Evolutionary conservation across 2,797 vertebrate species (phyloP).

Genomic region (Geotrypetes seraphini): DNA sequence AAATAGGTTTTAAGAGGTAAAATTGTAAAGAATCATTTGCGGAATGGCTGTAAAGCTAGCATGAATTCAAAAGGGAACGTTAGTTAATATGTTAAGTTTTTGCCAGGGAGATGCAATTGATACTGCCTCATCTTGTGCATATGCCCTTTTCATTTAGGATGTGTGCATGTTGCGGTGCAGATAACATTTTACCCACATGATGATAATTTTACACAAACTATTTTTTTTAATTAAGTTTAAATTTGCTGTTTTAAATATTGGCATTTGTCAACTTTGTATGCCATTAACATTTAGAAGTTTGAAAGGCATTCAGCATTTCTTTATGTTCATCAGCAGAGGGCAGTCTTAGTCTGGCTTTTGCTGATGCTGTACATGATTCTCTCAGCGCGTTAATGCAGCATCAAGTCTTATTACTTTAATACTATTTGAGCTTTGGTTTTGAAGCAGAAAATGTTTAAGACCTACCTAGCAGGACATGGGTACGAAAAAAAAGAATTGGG

Average conservation of each 20-base stretch:
- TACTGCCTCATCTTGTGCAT: slow-evolving; percentile 9
- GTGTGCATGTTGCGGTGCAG: slow-evolving; percentile 23
- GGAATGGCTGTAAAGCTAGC: slow-evolving; percentile 21
- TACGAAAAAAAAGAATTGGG: too few species aligned
- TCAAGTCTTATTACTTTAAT: too few species aligned
- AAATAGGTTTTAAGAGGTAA: slow-evolving; percentile 17
- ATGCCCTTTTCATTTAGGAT: slow-evolving; percentile 25
- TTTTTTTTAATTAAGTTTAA: slow-evolving; percentile 17
- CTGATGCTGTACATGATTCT: too few species aligned
- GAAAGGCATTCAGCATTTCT: background rate
- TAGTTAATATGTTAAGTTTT: background rate
- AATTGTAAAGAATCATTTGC: slow-evolving; percentile 12
- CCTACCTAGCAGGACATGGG: too few species aligned
- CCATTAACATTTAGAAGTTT: background rate
- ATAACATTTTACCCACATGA: slow-evolving; percentile 7
- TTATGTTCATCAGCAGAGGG: slow-evolving; percentile 42
- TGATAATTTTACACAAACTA: slow-evolving; percentile 19
- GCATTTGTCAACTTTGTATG: slow-evolving; percentile 10
- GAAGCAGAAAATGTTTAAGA: too few species aligned
- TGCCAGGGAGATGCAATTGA: slow-evolving; percentile 21
- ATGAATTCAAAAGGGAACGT: slow-evolving; percentile 24
- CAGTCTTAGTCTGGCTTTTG: slow-evolving; percentile 36
- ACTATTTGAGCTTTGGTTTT: too few species aligned
- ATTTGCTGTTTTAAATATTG: slow-evolving; percentile 6
- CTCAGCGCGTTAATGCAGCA: too few species aligned